Evolutionary conservation across 2,888 invertebrate species (phyloP).

Genomic region (Tetragonula carbonaria): DNA sequence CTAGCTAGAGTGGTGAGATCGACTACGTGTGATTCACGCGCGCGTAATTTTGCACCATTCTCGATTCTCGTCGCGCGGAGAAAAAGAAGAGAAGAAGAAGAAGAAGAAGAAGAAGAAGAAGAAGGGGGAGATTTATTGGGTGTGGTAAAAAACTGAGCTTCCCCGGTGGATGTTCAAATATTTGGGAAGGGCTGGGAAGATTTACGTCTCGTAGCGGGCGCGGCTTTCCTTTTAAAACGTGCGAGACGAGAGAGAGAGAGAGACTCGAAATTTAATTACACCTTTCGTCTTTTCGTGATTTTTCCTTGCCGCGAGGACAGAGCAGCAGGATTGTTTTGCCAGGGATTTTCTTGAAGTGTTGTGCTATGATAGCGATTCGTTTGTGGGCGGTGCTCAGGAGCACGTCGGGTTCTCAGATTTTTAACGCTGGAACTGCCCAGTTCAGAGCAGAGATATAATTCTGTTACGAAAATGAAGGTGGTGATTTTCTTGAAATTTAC

Average conservation of each 20-base stretch:
- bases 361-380: no score
- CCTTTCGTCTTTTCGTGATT: neutral
- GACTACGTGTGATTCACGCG: constrained; percentile 54
- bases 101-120: neutral
- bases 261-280: constrained; percentile 68
- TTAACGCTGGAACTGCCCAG: no score
- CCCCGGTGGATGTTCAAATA: constrained; percentile 64
- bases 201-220: constrained; percentile 10
- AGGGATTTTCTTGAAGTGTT: neutral
- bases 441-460: no score
- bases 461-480: no score
- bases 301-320: neutral
- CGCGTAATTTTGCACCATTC: constrained; percentile 20
- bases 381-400: neutral
- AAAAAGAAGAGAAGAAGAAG: neutral
- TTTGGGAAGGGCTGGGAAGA: constrained; percentile 59
- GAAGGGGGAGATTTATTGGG: neutral
- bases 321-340: neutral
- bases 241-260: constrained; percentile 35
- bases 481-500: no score
- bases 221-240: constrained; percentile 58
- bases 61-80: constrained; percentile 35
- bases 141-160: constrained; percentile 17
- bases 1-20: neutral
- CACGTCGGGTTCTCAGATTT: no score